Percentiles rank a stretch among this genome's conserved stretches.
These are phyloP conservation scores for Salminus brasiliensis DNA, from an alignment of 2,113 vertebrate genomes.

Conservation along the genomic window DNA sequence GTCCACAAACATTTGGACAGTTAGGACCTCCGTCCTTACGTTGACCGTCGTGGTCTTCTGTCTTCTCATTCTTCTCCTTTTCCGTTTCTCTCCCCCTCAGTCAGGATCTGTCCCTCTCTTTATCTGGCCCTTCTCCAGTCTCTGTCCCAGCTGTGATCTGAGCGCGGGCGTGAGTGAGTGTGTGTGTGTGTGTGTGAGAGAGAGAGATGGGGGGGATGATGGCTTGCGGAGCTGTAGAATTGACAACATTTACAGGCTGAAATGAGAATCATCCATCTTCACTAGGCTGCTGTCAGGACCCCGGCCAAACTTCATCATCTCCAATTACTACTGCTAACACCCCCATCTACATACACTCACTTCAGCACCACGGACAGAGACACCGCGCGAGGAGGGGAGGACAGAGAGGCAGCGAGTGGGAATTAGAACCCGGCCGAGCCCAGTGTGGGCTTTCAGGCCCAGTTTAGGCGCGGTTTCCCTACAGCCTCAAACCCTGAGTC, in stretches of 20 bases:
- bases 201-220: constrained; percentile 90
- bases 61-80: background rate
- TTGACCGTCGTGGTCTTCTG: background rate
- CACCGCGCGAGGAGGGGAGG: constrained; percentile 59
- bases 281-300: constrained; percentile 97
- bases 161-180: constrained; percentile 67
- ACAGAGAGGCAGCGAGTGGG: constrained; percentile 59
- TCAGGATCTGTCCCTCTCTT: constrained; percentile 55
- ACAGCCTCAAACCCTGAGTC: too few species aligned
- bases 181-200: constrained; percentile 36
- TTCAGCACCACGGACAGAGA: constrained; percentile 61
- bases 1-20: too few species aligned
- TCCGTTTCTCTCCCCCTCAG: constrained; percentile 44
- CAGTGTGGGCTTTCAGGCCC: too few species aligned
- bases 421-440: too few species aligned
- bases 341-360: constrained; percentile 69
- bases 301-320: constrained; percentile 99
- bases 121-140: constrained; percentile 54
- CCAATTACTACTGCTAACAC: constrained; percentile 96
- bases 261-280: constrained; percentile 99
- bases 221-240: constrained; percentile 97
- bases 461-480: too few species aligned
- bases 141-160: constrained; percentile 86
- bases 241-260: constrained; percentile 99
- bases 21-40: too few species aligned